Evolutionary conservation across 2,888 invertebrate species (phyloP).

Genomic region (Gymnoscelis rufifasciata): DNA sequence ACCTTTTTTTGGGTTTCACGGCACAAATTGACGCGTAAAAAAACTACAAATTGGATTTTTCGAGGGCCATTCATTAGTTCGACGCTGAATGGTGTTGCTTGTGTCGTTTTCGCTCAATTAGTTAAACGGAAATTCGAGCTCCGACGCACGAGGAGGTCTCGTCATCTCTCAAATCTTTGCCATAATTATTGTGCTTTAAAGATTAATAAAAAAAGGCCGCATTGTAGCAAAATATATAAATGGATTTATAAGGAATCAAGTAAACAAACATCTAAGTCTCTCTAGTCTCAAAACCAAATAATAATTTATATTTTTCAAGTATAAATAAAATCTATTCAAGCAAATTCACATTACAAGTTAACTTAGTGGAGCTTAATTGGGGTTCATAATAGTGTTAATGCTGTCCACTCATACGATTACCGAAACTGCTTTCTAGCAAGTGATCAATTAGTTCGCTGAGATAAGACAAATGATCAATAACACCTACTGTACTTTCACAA

Average conservation of each 20-base stretch:
- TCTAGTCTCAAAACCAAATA: too few relatives aligned
- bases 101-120: slow-evolving; percentile 78
- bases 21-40: slow-evolving; percentile 78
- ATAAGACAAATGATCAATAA: slow-evolving; percentile 15
- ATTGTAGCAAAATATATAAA: too few relatives aligned
- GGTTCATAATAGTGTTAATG: neutral
- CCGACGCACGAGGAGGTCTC: slow-evolving; percentile 27
- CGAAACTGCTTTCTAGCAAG: slow-evolving; percentile 14
- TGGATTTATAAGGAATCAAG: too few relatives aligned
- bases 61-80: slow-evolving; percentile 74
- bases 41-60: slow-evolving; percentile 78
- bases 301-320: too few relatives aligned
- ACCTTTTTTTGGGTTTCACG: slow-evolving; percentile 74
- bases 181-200: slow-evolving; percentile 1
- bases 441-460: slow-evolving; percentile 15
- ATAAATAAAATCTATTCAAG: too few relatives aligned
- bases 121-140: slow-evolving; percentile 71
- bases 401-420: slow-evolving; percentile 1
- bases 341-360: too few relatives aligned
- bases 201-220: neutral
- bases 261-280: too few relatives aligned
- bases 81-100: slow-evolving; percentile 68
- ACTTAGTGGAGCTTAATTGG: too few relatives aligned
- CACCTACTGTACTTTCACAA: slow-evolving; percentile 27
- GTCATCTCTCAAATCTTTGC: slow-evolving; percentile 1